A percentile compares a stretch with the other conserved stretches of the same genome.
These are phyloP conservation scores for Tachuris rubrigastra DNA, from an alignment of 2,113 vertebrate genomes.

Conservation along the genomic window DNA sequence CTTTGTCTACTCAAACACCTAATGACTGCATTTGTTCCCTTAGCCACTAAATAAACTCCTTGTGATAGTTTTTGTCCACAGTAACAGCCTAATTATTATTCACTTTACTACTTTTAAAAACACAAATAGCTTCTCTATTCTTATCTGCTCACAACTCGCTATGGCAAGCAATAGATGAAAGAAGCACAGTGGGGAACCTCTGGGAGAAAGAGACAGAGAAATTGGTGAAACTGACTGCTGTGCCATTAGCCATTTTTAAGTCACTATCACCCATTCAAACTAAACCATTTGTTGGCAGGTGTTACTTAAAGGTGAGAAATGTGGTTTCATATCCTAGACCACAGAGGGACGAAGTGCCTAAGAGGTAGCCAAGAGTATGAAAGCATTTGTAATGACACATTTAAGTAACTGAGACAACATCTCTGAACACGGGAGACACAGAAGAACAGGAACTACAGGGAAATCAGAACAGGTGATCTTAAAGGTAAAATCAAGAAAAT, in stretches of 20 bases:
- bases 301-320: not conserved
- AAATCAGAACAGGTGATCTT: not conserved
- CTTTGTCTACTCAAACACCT: not conserved
- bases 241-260: not conserved
- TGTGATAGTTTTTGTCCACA: not conserved
- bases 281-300: not conserved
- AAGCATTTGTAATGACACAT: not conserved
- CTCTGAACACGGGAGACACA: not conserved
- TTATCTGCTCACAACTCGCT: not conserved
- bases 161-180: not conserved
- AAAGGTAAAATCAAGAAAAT: not conserved
- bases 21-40: not conserved
- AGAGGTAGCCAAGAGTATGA: not conserved
- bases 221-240: not conserved
- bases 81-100: not conserved
- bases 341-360: rapidly evolving
- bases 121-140: not conserved
- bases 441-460: not conserved
- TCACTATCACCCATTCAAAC: not conserved
- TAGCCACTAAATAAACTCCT: not conserved
- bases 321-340: not conserved
- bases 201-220: not conserved
- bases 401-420: not conserved
- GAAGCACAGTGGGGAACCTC: not conserved
- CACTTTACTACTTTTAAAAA: not conserved